Conservation (phyloP, 2,113 vertebrate genomes). For the Lepus europaeus region DNA sequence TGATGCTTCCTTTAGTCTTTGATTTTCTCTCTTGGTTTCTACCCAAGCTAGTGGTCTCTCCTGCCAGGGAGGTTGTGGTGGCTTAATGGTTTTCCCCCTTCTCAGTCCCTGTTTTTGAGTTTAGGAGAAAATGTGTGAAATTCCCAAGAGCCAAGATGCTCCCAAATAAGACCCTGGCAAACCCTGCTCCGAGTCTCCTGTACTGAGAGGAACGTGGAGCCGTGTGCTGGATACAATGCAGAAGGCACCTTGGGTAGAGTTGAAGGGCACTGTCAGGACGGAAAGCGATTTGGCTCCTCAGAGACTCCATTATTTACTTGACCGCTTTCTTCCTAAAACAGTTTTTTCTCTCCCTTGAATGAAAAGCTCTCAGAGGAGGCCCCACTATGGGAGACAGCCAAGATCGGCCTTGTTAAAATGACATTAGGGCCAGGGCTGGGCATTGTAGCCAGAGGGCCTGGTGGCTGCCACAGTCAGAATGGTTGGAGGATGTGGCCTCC, state of each 20-base stretch:
- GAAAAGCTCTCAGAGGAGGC: constrained; percentile 61
- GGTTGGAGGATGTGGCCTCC: not conserved
- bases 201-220: no score
- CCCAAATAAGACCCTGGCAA: not conserved
- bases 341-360: constrained; percentile 41
- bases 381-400: not conserved
- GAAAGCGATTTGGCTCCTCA: not conserved
- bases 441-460: not conserved
- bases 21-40: not conserved
- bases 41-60: not conserved
- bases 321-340: constrained; percentile 35
- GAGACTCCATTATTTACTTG: constrained; percentile 24
- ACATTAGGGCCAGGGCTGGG: not conserved
- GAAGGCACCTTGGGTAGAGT: not conserved
- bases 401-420: constrained; percentile 52
- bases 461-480: rapidly evolving
- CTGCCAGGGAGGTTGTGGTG: not conserved
- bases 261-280: not conserved
- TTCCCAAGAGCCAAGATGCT: not conserved
- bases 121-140: not conserved
- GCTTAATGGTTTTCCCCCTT: not conserved
- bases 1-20: not conserved
- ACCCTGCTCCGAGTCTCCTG: not conserved
- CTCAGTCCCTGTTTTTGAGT: not conserved
- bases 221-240: not conserved